phyloP scores from a whole-genome alignment of 1,140 invertebrate species.

The Atopsyche davidsoni region DNA sequence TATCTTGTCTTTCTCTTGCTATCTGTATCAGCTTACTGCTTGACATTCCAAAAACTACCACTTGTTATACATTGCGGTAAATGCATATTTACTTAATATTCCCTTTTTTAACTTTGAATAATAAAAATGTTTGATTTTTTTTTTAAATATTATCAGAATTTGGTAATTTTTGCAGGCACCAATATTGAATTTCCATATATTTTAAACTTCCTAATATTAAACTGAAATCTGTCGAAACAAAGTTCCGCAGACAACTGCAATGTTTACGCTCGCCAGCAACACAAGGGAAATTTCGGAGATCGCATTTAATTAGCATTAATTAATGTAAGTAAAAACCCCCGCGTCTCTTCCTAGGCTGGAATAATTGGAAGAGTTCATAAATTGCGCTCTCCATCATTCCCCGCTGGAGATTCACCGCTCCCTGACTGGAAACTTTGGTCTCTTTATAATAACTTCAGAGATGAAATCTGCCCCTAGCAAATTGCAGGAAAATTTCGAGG shows the following conservation, averaged over 20 bases:
- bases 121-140: no score
- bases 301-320: constrained; percentile 27
- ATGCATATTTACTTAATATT: no score
- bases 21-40: no score
- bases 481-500: constrained; percentile 14
- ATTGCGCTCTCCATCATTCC: constrained; percentile 14
- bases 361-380: constrained; percentile 21
- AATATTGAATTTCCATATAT: no score
- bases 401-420: constrained; percentile 3
- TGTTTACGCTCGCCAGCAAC: neutral
- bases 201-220: neutral
- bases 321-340: constrained; percentile 25
- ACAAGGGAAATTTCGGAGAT: constrained; percentile 18
- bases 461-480: constrained; percentile 15
- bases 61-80: no score
- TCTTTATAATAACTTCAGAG: constrained; percentile 17
- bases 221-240: neutral
- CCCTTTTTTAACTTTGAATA: no score
- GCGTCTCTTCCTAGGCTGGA: constrained; percentile 7
- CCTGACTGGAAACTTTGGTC: constrained; percentile 12
- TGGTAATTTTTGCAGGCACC: no score
- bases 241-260: neutral
- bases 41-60: no score
- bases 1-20: no score
- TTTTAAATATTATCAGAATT: no score